Base-by-base conservation (phyloP, 2,797 vertebrate species). In the Microctenopoma lineatum region DNA sequence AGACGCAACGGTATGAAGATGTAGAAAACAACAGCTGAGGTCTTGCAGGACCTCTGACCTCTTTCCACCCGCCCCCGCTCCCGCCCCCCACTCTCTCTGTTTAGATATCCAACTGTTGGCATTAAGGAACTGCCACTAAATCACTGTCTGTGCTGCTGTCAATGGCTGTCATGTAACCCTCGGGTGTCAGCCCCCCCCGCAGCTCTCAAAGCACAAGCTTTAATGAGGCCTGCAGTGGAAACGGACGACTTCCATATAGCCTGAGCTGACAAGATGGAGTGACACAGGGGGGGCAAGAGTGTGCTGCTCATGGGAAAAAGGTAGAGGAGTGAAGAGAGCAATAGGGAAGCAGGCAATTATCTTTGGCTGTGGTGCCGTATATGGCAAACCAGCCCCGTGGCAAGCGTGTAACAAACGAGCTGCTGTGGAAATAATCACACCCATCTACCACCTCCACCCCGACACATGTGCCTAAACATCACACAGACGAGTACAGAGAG, bases 211-310 rank as follows among this genome's bases (percentile, higher is more conserved):
- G 50, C 50, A n/a, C 56, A 25, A 56, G 42, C 75, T 64, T 75
- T 91, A 90, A 92, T 87, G 81, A 90, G 86, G 59, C 80, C 81
- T 4, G 51, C 13, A 32, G 79, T 8, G 18, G 70, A 60, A 72
- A 70, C 25, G 1, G 32, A 66, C 25, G 65, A 11, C 53, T 59
- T 45, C 44, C 63, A 0, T 55, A 29, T 29, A 57, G 65, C 42
- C 69, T n/a, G 26, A 67, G 72, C 27, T 16, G 59, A 59, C 69
- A 47, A 45, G 18, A 53, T 21, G 29, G 62, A 77, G 39, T 38
- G 26, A 70, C 52, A 55, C 60, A 25, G 38, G 59, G 59, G 34
- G 34, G 66, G 6, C 10, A 41, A 45, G 36, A 27, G 72, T 57
- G 75, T 63, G 61, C 77, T 36, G 70, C 68, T 73, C 51, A 39